These are phyloP conservation scores for Eristalis tenax DNA, from an alignment of 2,888 invertebrate species.

Conservation along the genomic window DNA sequence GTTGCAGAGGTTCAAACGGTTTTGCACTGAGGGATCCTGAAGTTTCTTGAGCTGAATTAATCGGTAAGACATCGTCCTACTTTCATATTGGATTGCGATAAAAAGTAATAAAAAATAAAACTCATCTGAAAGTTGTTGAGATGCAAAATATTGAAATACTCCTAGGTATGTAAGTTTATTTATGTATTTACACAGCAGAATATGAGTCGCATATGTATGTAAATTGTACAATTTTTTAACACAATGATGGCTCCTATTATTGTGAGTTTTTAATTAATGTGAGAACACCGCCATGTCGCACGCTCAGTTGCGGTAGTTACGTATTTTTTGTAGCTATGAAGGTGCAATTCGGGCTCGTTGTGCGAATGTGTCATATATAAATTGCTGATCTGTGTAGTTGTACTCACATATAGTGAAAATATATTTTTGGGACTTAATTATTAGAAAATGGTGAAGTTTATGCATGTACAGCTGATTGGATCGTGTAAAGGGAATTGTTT, in stretches of 20 bases:
- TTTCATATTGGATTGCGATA: conserved; percentile 26
- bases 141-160: neutral
- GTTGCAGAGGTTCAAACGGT: conserved; percentile 65
- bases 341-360: conserved; percentile 33
- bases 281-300: conserved; percentile 50
- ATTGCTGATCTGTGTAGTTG: neutral
- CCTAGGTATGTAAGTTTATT: neutral
- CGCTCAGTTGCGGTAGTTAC: conserved; percentile 33
- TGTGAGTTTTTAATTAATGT: conserved; percentile 53
- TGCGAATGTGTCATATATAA: conserved; percentile 6
- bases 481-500: neutral
- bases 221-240: conserved; percentile 22
- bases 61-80: conserved; percentile 61
- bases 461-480: neutral
- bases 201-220: neutral
- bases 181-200: neutral
- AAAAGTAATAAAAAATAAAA: neutral
- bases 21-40: conserved; percentile 58
- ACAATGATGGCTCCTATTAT: conserved; percentile 47
- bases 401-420: neutral
- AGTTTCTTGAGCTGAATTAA: conserved; percentile 45
- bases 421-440: neutral
- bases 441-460: neutral
- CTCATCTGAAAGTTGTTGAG: neutral
- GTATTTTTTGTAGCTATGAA: neutral